Base-by-base conservation (phyloP, 2,113 vertebrate genomes). In the Balaenoptera acutorostrata region DNA sequence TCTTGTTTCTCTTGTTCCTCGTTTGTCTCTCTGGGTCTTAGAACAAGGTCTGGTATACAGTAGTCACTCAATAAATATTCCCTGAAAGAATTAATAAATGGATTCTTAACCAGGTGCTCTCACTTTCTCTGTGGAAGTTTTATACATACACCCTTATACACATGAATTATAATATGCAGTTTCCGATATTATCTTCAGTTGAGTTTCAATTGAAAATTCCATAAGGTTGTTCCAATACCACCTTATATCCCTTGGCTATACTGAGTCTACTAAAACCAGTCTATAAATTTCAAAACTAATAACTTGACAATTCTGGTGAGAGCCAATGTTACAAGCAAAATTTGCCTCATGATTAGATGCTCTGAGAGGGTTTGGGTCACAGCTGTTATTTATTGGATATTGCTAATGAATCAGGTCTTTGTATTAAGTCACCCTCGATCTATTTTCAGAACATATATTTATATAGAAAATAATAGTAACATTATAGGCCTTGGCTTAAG, bases 401-500 rank as follows among this genome's bases (percentile, higher is more conserved):
- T 89, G 68, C 61, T 78, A 72, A 82, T 83, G 91, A 96, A 82
- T 93, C n/a, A 69, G 31, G 69, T 90, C 64, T 91, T 88, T 57
- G 9, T 92, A 95, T 72, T 88, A 95, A 97, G 82, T 93, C 71
- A 90, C n/a, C 75, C 39, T 96, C 64, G 27, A 52, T 97, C 92
- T 96, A 80, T 64, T 55, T 97, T 93, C 72, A 91, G 96, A 96
- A 93, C 86, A 97, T 94, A 82, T n/a, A 94, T 96, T 98, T 98
- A 95, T 95, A 96, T 27, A 95, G 95, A 98, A 98, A 98, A 98
- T 97, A 98, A 98, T 85, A 95, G 97, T 80, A 95, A 82, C 52
- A 96, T 98, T 98, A 98, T 81, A 98, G 61, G 69, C 86, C 41
- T 98, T 98, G 98, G 98, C 98, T 96, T 87, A 96, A 39, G 27